These are phyloP conservation scores for Melozone crissalis DNA, from an alignment of 2,113 vertebrate genomes.

Conservation along the genomic window DNA sequence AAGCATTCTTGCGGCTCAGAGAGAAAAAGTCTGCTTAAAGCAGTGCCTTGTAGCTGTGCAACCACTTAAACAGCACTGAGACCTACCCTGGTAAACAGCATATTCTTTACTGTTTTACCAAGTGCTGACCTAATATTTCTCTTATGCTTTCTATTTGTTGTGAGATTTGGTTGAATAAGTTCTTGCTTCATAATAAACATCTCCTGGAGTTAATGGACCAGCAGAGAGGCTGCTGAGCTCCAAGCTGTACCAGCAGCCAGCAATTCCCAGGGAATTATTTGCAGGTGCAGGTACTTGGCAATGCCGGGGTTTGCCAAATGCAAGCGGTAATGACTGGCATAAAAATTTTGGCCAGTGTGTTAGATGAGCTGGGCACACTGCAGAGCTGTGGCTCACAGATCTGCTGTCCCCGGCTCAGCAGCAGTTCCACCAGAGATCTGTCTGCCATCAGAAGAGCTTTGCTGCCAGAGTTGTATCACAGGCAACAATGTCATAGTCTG, in stretches of 20 bases:
- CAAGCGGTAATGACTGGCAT: not conserved
- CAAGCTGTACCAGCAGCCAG: not conserved
- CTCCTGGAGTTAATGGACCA: conserved; percentile 10
- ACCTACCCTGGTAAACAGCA: not conserved
- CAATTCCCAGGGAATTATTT: not conserved
- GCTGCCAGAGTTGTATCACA: rapidly evolving
- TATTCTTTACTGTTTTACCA: not conserved
- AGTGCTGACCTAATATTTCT: conserved; percentile 11
- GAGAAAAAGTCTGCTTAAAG: not conserved
- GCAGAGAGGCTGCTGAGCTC: conserved; percentile 23
- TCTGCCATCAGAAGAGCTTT: not conserved
- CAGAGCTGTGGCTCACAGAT: not conserved
- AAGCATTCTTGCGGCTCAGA: not conserved
- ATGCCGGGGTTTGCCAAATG: not conserved
- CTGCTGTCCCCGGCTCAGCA: not conserved
- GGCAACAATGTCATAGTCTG: not conserved
- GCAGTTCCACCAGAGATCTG: not conserved
- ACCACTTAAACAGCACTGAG: not conserved
- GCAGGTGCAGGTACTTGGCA: conserved; percentile 50
- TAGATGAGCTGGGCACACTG: not conserved
- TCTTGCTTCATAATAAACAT: conserved; percentile 22
- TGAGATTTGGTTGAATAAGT: not conserved
- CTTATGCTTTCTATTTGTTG: not conserved
- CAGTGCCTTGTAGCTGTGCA: not conserved
- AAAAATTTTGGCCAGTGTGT: not conserved